Percentiles rank a stretch among this genome's conserved stretches.
Evolutionary conservation across 2,113 vertebrate genomes (phyloP).

Genomic region (Azemiops feae): DNA sequence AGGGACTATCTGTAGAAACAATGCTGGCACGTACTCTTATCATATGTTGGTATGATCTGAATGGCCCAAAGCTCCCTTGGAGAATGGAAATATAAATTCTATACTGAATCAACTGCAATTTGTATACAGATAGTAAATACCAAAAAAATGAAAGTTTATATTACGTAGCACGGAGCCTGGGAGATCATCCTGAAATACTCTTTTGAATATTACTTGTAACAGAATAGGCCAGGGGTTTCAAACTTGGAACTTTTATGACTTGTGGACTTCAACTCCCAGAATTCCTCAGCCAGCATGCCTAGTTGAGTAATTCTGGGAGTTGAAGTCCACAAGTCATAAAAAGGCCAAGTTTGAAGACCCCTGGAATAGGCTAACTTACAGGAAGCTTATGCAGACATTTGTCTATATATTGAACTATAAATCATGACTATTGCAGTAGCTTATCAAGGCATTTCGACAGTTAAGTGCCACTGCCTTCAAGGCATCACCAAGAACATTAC

Average conservation of each 20-base stretch:
- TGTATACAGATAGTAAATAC: neutral
- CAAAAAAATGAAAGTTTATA: neutral
- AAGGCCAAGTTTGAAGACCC: too few species aligned
- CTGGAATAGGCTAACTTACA: neutral
- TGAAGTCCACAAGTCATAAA: too few species aligned
- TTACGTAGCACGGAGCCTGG: neutral
- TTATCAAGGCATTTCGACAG: neutral
- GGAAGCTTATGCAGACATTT: neutral
- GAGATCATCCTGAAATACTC: neutral
- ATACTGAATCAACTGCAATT: neutral
- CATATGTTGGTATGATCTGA: neutral
- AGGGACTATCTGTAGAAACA: neutral
- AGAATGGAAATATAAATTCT: neutral
- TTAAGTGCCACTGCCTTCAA: neutral
- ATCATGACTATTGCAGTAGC: neutral
- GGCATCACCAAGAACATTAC: neutral
- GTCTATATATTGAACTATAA: neutral
- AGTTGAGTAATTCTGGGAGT: too few species aligned
- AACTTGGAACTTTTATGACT: too few species aligned
- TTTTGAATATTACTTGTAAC: neutral
- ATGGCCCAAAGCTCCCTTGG: neutral
- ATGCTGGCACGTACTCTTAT: neutral
- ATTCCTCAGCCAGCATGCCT: too few species aligned
- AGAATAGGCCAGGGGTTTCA: neutral
- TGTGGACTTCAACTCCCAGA: too few species aligned